Conservation (phyloP, 1,140 invertebrate species). For the Radopholus similis region DNA sequence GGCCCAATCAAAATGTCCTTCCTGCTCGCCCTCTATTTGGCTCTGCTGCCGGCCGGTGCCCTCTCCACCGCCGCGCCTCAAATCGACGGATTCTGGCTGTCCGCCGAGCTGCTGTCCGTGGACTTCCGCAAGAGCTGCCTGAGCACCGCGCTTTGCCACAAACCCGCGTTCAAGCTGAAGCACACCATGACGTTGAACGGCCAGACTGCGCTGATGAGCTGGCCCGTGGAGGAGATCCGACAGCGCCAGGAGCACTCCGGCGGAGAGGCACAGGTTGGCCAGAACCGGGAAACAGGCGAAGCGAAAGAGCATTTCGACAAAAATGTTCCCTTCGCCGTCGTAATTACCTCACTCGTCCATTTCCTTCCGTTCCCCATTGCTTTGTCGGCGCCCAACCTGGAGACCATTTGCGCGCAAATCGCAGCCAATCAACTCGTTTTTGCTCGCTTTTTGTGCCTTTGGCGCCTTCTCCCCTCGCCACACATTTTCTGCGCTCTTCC, state of each 20-base stretch:
- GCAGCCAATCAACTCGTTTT: not conserved
- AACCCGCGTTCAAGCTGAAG: constrained; percentile 25
- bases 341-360: not conserved
- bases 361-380: not conserved
- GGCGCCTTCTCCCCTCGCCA: not conserved
- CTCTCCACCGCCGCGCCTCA: not conserved
- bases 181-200: constrained; percentile 29
- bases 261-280: not conserved
- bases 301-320: not conserved
- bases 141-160: constrained; percentile 31
- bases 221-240: constrained; percentile 24
- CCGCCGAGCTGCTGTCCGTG: constrained; percentile 26
- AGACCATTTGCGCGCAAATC: not conserved
- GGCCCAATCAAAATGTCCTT: not conserved
- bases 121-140: constrained; percentile 32
- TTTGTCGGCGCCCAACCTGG: not conserved
- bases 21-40: too few species aligned
- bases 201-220: constrained; percentile 23
- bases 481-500: not conserved
- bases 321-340: not conserved
- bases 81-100: constrained; percentile 19
- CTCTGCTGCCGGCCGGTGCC: too few species aligned
- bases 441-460: not conserved
- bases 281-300: not conserved
- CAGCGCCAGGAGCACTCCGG: not conserved